Evolutionary conservation across 2,797 vertebrate species (phyloP), one percentile per base, ranked within the genome.

Genomic region (Macroramphosus scolopax): DNA sequence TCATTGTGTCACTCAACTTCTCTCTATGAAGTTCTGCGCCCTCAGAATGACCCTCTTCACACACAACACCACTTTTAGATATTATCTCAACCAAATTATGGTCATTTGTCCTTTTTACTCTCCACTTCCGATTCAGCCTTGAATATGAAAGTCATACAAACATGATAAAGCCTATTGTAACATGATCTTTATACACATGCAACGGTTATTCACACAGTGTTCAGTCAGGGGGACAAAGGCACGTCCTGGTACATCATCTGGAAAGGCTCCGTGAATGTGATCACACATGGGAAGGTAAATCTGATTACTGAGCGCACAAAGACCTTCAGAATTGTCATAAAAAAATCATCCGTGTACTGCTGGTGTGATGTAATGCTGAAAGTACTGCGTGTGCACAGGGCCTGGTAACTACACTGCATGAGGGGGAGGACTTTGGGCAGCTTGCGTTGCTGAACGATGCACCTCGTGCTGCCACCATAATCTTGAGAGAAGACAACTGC

Each of bases 231-330:
- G 2, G 95, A 98, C 73, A 98, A 96, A 75, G 96, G 94, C 43
- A 96, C 93, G 0, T 98, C 96, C 0, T 98, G 96, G 96, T 98
- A 95, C 87, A 98, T 98, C 74, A 92, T 98, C 87, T 98, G 95
- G 95, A 98, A 95, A 82, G 96, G 96, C 15, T 98, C 96, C 0
- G 94, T 98, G 16, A 98, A 98, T 1, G 95, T 98, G 60, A 95
- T 98, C 80, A 98, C 94, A 8, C 93, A 96, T 0, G 95, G 95
- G 57, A 98, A 98, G 93, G 95, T 96, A 66, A 67, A 59, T 15
- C 7, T 13, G 22, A 20, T 12, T 1, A 7, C 13, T 1, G 9
- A 6, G 16, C 33, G 3, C 12, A 43, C 22, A 14, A n/a, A 16
- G 32, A n/a, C 8, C 25, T 8, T 31, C 17, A 20, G 1, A 34